phyloP scores from a whole-genome alignment of 2,113 vertebrate species.

The Sylvilagus bachmani region DNA sequence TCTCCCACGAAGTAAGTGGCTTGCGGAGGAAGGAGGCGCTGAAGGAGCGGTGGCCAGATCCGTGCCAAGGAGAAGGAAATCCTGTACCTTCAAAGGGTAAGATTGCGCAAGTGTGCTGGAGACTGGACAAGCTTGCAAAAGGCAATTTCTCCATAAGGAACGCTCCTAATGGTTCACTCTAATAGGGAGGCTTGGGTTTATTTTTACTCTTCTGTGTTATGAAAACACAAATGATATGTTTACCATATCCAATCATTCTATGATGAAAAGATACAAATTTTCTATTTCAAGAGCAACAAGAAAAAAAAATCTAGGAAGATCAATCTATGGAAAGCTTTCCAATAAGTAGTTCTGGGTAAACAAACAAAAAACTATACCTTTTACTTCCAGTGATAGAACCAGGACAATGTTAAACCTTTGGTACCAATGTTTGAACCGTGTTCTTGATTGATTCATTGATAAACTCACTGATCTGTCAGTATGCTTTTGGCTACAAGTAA shows the following conservation, averaged over 20 bases:
- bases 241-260: background rate
- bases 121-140: constrained; percentile 74
- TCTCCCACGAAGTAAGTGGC: constrained; percentile 77
- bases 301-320: background rate
- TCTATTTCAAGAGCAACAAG: constrained; percentile 37
- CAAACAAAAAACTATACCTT: background rate
- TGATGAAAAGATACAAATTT: background rate
- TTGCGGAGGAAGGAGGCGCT: constrained; percentile 75
- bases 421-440: background rate
- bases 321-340: background rate
- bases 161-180: constrained; percentile 47
- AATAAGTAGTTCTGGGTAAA: background rate
- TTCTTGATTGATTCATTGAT: background rate
- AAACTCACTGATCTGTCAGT: background rate
- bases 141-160: constrained; percentile 54
- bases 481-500: background rate
- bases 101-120: constrained; percentile 55
- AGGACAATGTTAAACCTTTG: background rate
- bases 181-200: background rate
- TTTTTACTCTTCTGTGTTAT: background rate
- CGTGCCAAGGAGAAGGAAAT: constrained; percentile 72
- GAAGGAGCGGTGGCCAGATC: constrained; percentile 74
- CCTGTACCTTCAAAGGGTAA: constrained; percentile 72
- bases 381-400: background rate
- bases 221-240: constrained; percentile 4